Evolutionary conservation across 2,797 vertebrate species (phyloP).

Genomic region (Hypotaenidia okinawae): DNA sequence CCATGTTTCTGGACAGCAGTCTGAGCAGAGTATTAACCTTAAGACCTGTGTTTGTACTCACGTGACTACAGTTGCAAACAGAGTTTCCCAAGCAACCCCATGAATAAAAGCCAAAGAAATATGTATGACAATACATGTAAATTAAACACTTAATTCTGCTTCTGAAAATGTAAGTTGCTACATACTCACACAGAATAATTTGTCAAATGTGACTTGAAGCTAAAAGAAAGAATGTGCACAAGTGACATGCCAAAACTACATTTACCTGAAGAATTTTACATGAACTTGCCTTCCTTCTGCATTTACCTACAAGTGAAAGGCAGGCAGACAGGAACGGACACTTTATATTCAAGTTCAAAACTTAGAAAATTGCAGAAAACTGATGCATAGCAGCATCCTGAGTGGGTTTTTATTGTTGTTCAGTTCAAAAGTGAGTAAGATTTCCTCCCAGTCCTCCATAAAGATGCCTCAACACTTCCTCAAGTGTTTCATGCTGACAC

Average conservation of each 20-base stretch:
- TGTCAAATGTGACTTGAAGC: not conserved
- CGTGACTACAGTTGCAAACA: not conserved
- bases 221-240: not conserved
- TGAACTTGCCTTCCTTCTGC: not conserved
- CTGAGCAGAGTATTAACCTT: not conserved
- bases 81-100: not conserved
- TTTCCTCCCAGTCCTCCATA: not conserved
- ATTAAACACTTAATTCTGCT: not conserved
- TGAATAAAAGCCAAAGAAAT: not conserved
- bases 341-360: not conserved
- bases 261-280: not conserved
- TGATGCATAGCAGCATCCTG: not conserved
- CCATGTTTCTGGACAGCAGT: not conserved
- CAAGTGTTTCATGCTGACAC: not conserved
- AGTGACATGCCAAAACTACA: not conserved
- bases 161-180: not conserved
- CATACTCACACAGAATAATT: not conserved
- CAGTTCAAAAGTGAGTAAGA: not conserved
- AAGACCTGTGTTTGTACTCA: not conserved
- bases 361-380: not conserved
- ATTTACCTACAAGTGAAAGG: not conserved
- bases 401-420: not conserved
- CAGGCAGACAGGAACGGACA: not conserved
- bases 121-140: not conserved
- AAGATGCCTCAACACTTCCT: not conserved